phyloP scores from a whole-genome alignment of 2,888 invertebrate genomes.

The Stenotaenia linearis region DNA sequence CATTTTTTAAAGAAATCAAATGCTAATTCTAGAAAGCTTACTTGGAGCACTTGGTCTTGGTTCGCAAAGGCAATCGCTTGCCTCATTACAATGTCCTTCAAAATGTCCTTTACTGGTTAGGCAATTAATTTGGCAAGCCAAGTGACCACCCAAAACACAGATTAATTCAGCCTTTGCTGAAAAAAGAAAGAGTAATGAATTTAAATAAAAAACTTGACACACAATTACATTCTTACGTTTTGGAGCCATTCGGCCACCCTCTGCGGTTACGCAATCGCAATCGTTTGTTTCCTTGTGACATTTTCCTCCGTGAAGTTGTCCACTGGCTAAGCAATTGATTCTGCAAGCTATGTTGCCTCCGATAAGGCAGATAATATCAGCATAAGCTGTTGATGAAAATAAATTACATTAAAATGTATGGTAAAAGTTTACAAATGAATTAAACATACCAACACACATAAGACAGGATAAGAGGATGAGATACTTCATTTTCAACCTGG shows the following conservation, averaged over 20 bases:
- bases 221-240: neutral
- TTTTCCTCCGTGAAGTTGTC: slow-evolving; percentile 5
- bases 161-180: neutral
- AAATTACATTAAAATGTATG: neutral
- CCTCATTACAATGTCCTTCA: neutral
- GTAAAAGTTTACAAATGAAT: neutral
- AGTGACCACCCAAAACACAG: slow-evolving; percentile 10
- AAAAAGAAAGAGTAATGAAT: neutral
- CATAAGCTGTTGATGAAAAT: neutral
- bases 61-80: neutral
- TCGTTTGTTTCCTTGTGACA: neutral
- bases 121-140: slow-evolving; percentile 22
- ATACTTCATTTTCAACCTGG: neutral
- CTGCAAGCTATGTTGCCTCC: neutral
- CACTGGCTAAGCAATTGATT: slow-evolving; percentile 14
- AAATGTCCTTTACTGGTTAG: neutral
- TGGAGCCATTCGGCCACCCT: neutral
- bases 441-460: neutral
- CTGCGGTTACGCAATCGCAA: neutral
- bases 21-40: neutral
- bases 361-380: slow-evolving; percentile 1
- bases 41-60: neutral
- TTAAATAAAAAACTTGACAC: neutral
- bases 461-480: neutral
- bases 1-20: neutral